Evolutionary conservation across 2,797 vertebrate species (phyloP).

Genomic region (Amazonetta brasiliensis): DNA sequence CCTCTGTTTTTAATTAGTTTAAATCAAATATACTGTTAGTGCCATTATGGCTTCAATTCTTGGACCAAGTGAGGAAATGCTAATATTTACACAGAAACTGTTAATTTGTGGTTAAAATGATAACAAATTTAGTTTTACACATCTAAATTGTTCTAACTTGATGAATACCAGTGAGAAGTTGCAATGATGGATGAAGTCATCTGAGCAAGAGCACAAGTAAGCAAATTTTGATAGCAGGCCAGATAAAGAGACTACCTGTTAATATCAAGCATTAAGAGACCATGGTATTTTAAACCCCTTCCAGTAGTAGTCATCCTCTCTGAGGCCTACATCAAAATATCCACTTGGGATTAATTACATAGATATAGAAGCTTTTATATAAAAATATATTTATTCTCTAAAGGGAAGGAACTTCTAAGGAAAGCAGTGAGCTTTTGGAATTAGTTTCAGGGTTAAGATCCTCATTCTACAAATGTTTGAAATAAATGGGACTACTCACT

Average conservation of each 20-base stretch:
- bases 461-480: not conserved
- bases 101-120: slow-evolving; percentile 79
- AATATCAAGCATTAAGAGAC: not conserved
- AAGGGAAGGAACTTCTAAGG: not conserved
- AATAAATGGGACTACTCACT: not conserved
- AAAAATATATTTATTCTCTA: not conserved
- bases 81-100: slow-evolving; percentile 82
- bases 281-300: not conserved
- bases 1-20: slow-evolving; percentile 84
- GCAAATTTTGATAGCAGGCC: not conserved
- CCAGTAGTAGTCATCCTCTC: not conserved
- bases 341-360: not conserved
- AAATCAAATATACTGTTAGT: slow-evolving; percentile 75
- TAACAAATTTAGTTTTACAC: slow-evolving; percentile 68
- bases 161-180: slow-evolving; percentile 39
- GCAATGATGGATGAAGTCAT: slow-evolving; percentile 28
- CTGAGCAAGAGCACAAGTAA: not conserved
- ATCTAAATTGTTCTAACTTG: slow-evolving; percentile 40
- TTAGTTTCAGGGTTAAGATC: slow-evolving; percentile 9
- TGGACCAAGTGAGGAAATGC: slow-evolving; percentile 75
- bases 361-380: not conserved
- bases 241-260: slow-evolving; percentile 19
- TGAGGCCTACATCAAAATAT: not conserved
- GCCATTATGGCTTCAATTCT: slow-evolving; percentile 68
- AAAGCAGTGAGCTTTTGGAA: not conserved